Conservation (phyloP, 2,888 invertebrate species). For the Lumbricus terrestris region DNA sequence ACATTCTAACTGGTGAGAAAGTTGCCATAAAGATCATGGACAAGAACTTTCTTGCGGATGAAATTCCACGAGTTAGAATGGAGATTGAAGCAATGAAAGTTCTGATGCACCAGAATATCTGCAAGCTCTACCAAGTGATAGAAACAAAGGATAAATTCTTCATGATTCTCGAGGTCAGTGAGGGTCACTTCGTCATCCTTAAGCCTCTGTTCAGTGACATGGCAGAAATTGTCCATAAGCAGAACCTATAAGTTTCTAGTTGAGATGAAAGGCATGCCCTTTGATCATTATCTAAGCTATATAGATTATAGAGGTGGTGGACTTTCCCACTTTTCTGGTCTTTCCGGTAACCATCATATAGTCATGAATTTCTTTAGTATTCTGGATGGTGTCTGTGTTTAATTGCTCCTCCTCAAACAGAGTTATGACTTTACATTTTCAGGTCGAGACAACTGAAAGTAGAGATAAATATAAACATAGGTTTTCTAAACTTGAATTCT, state of each 20-base stretch:
- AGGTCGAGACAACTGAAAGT: no score
- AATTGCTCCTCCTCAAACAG: no score
- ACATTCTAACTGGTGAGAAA: conserved; percentile 74
- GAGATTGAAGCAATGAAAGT: conserved; percentile 75
- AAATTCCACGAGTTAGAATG: conserved; percentile 71
- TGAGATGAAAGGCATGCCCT: not conserved
- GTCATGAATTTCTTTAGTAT: no score
- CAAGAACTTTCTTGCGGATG: conserved; percentile 70
- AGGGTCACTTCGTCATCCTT: not conserved
- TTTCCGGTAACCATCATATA: no score
- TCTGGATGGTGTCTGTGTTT: no score
- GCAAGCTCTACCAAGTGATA: conserved; percentile 76
- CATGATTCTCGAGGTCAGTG: conserved; percentile 70
- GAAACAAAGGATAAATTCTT: conserved; percentile 75
- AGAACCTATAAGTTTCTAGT: not conserved
- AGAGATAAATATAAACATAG: no score
- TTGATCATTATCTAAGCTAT: not conserved
- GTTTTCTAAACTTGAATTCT: no score
- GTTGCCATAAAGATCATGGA: conserved; percentile 82
- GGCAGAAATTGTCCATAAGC: not conserved
- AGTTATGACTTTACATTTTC: no score
- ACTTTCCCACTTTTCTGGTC: no score
- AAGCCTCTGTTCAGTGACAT: not conserved
- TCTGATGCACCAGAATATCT: conserved; percentile 73
- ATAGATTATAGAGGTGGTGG: no score